Conservation (phyloP, 2,113 vertebrate genomes). For the Azemiops feae region DNA sequence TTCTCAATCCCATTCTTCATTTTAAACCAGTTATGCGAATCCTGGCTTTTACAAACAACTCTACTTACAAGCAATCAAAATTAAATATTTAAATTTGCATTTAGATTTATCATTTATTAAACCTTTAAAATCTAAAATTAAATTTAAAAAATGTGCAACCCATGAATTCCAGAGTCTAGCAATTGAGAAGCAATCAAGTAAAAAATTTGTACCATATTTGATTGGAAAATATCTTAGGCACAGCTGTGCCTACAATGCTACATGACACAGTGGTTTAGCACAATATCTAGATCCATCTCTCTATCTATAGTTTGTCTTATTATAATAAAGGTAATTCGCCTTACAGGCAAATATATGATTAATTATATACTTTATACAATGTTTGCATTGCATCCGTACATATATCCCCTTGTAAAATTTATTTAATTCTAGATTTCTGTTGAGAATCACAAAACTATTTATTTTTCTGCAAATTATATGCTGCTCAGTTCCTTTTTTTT, state of each 20-base stretch:
- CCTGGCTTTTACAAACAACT: neutral
- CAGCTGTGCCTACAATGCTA: neutral
- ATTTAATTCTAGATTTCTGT: neutral
- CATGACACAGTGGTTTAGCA: neutral
- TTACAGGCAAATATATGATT: neutral
- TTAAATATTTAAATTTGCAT: neutral
- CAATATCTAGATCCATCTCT: neutral
- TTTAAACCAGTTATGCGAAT: neutral
- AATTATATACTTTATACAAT: neutral
- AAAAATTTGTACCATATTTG: neutral
- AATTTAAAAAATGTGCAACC: neutral
- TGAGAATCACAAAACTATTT: neutral
- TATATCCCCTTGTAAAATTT: neutral
- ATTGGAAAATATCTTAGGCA: neutral
- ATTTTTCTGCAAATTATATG: neutral
- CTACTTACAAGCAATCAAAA: neutral
- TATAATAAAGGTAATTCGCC: neutral
- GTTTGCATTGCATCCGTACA: neutral
- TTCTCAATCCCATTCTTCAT: neutral
- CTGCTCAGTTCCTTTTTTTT: neutral
- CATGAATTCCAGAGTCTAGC: neutral
- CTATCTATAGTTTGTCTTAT: neutral
- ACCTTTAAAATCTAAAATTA: neutral
- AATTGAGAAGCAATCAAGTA: neutral
- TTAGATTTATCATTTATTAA: neutral